phyloP scores from a whole-genome alignment of 1,140 invertebrate genomes.

The Melitaea cinxia region DNA sequence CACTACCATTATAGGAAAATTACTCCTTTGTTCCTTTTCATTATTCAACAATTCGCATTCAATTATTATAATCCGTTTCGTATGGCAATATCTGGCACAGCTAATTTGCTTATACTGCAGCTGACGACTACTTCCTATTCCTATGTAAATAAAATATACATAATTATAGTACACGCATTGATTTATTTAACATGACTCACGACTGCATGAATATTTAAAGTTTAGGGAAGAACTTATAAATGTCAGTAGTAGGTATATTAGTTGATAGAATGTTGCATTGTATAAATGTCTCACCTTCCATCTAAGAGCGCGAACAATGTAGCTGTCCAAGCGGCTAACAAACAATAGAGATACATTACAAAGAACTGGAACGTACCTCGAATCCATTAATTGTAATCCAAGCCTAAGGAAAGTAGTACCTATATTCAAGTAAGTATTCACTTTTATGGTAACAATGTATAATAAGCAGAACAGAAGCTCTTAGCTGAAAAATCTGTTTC shows the following conservation, averaged over 20 bases:
- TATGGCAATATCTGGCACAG: not conserved
- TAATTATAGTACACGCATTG: no score
- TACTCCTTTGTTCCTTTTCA: slow-evolving; percentile 22
- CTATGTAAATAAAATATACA: not conserved
- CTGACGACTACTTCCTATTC: not conserved
- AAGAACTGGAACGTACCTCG: slow-evolving; percentile 43
- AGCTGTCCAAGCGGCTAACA: slow-evolving; percentile 12
- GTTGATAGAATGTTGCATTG: not conserved
- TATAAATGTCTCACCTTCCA: slow-evolving; percentile 25
- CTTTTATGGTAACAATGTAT: not conserved
- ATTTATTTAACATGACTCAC: no score
- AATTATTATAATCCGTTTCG: not conserved
- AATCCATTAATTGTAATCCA: slow-evolving; percentile 53
- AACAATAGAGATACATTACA: slow-evolving; percentile 40
- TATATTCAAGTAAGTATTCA: no score
- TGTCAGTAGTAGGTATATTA: not conserved
- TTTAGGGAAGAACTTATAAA: not conserved
- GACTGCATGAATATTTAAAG: no score
- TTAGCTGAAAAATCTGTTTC: not conserved
- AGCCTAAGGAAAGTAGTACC: slow-evolving; percentile 36
- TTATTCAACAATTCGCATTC: slow-evolving; percentile 18
- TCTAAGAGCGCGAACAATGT: slow-evolving; percentile 31
- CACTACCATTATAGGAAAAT: slow-evolving; percentile 23
- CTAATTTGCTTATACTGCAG: not conserved
- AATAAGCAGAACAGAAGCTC: no score